Conservation (phyloP, 92 coral and sea anemone genomes). For the Metridium senile region DNA sequence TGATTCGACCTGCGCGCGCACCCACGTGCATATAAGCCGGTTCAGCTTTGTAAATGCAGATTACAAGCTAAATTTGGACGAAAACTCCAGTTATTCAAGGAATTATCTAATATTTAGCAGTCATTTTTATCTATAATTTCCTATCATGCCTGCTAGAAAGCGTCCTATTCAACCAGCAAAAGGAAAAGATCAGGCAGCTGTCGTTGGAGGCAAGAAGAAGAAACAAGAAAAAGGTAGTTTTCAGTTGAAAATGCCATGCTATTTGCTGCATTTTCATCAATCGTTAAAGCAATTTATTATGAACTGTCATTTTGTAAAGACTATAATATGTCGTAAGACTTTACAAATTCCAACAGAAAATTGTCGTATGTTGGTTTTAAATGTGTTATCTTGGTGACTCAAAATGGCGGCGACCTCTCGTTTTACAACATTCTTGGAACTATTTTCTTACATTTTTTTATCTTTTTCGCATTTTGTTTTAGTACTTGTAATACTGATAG, state of each 20-base stretch:
- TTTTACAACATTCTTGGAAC: too few species aligned
- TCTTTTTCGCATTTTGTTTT: too few species aligned
- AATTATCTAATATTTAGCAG: background rate
- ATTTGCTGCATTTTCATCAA: background rate
- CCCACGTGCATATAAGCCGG: conserved; percentile 16
- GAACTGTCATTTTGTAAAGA: background rate
- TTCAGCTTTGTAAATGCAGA: background rate
- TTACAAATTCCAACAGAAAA: too few species aligned
- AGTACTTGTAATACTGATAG: too few species aligned
- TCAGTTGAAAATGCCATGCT: background rate
- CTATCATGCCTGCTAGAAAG: conserved; percentile 75
- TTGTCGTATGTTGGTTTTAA: too few species aligned
- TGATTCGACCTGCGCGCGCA: conserved; percentile 45
- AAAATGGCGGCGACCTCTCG: background rate
- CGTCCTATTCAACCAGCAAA: conserved; percentile 63
- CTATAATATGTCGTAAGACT: background rate
- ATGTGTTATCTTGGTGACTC: background rate
- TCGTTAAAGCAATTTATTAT: background rate
- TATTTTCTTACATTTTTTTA: too few species aligned
- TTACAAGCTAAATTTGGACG: background rate
- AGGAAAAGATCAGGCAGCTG: conserved; percentile 57
- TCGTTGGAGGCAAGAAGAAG: conserved; percentile 58
- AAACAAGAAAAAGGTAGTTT: conserved; percentile 32
- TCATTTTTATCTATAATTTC: background rate
- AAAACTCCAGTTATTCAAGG: background rate